Conservation (phyloP, 2,113 vertebrate genomes). For the Candoia aspera region DNA sequence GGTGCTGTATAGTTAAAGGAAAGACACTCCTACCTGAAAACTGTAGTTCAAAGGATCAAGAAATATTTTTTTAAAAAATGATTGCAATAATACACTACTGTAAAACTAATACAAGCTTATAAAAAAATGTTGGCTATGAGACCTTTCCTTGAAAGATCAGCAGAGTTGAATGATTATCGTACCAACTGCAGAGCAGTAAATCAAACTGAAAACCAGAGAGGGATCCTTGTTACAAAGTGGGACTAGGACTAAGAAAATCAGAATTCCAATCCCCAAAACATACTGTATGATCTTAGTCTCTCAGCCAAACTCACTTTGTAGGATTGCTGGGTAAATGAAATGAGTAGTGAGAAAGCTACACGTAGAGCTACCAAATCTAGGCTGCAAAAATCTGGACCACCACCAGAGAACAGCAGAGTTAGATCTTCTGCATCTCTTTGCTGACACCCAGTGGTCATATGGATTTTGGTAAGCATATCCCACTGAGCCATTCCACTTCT, state of each 20-base stretch:
- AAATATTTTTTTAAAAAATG: background rate
- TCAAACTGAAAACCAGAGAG: background rate
- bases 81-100: background rate
- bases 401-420: no score
- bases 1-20: background rate
- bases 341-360: no score
- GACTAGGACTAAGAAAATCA: background rate
- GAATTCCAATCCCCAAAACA: background rate
- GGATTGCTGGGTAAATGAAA: no score
- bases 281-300: background rate
- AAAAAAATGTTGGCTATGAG: background rate
- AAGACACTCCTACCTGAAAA: background rate
- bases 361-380: no score
- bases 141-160: background rate
- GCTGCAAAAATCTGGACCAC: no score
- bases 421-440: no score
- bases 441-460: no score
- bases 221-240: background rate
- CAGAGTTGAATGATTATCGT: background rate
- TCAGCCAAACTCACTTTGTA: no score
- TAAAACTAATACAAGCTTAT: background rate
- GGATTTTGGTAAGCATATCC: no score
- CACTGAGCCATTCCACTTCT: no score
- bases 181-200: background rate
- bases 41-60: background rate